phyloP scores from a whole-genome alignment of 1,140 invertebrate genomes.

The Magallana ariakensis region DNA sequence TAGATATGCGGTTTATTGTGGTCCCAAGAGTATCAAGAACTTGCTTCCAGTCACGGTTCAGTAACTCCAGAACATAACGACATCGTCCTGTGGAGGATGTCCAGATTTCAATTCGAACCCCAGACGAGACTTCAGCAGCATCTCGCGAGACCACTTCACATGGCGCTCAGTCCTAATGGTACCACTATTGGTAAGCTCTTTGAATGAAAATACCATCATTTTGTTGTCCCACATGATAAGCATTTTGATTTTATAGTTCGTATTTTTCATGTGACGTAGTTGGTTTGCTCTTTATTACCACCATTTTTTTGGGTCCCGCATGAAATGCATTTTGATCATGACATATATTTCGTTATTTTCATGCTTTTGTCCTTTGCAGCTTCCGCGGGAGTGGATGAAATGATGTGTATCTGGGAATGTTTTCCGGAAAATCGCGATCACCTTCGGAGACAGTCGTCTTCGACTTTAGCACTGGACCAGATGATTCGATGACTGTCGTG shows the following conservation, averaged over 20 bases:
- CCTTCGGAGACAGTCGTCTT: not conserved
- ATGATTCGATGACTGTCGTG: not conserved
- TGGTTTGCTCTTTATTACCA: not conserved
- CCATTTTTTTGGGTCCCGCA: too few species aligned
- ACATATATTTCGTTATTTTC: too few species aligned
- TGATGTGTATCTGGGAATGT: conserved; percentile 59
- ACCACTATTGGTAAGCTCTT: conserved; percentile 56
- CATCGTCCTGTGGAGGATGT: conserved; percentile 56
- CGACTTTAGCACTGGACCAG: not conserved
- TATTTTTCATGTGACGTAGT: too few species aligned
- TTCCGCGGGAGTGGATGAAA: conserved; percentile 59
- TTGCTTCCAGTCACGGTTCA: conserved; percentile 96
- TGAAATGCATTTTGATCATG: too few species aligned
- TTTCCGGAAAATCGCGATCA: conserved; percentile 50
- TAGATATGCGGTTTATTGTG: conserved; percentile 93
- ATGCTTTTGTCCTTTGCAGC: conserved; percentile 39
- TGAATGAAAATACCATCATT: not conserved
- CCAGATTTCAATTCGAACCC: conserved; percentile 44
- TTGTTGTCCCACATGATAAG: not conserved
- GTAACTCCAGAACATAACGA: conserved; percentile 80
- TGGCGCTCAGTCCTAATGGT: conserved; percentile 56
- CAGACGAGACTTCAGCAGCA: conserved; percentile 55
- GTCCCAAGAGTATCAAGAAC: conserved; percentile 94
- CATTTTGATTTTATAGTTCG: not conserved
- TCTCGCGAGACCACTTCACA: conserved; percentile 50